phyloP scores from a whole-genome alignment of 1,140 invertebrate species.

The Mizuhopecten yessoensis region DNA sequence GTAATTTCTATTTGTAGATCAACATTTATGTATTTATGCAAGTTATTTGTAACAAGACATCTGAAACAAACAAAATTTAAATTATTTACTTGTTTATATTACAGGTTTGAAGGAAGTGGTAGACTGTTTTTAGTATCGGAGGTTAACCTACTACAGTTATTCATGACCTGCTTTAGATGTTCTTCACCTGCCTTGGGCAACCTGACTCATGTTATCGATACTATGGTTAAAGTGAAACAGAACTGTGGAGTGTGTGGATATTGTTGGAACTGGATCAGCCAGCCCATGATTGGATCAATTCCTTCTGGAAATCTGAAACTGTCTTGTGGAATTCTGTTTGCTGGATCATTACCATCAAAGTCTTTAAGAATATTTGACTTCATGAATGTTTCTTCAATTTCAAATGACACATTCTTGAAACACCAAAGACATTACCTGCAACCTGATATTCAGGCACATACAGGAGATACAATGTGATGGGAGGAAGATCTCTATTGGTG shows the following conservation, averaged over 20 bases:
- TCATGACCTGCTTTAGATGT: neutral
- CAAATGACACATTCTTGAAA: slow-evolving; percentile 41
- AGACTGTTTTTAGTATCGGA: neutral
- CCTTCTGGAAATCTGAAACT: slow-evolving; percentile 36
- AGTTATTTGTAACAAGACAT: too few species aligned
- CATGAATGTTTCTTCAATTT: slow-evolving; percentile 43
- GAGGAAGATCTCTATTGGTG: slow-evolving; percentile 46
- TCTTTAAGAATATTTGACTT: slow-evolving; percentile 45
- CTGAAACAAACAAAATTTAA: too few species aligned
- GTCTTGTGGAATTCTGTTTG: slow-evolving; percentile 20
- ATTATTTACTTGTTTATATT: neutral
- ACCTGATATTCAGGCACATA: slow-evolving; percentile 47
- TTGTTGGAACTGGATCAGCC: slow-evolving; percentile 6
- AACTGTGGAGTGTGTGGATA: slow-evolving; percentile 36
- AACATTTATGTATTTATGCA: too few species aligned
- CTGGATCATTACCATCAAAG: slow-evolving; percentile 54
- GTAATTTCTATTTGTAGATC: too few species aligned
- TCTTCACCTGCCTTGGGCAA: neutral
- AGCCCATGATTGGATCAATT: slow-evolving; percentile 43
- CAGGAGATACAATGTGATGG: too few species aligned
- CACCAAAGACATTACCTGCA: slow-evolving; percentile 48
- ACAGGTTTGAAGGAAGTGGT: neutral
- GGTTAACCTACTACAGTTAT: neutral
- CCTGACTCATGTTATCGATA: neutral
- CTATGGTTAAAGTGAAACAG: slow-evolving; percentile 27